These are phyloP conservation scores for Paguma larvata DNA, from an alignment of 2,797 vertebrate genomes.

Conservation along the genomic window DNA sequence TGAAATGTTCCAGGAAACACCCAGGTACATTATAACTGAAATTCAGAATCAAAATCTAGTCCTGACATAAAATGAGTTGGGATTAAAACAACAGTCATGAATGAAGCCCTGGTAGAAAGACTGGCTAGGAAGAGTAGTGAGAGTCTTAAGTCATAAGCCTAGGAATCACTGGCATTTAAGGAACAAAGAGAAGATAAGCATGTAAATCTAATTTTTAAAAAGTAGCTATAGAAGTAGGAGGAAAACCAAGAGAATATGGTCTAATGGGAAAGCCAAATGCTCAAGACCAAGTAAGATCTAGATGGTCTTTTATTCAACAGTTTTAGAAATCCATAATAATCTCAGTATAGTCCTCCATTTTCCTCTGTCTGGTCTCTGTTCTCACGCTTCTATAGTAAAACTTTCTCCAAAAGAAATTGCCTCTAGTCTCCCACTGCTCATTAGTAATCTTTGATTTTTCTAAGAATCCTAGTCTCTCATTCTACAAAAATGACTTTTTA, in stretches of 20 bases:
- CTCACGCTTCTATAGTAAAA: not conserved
- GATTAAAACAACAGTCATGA: not conserved
- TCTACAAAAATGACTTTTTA: not conserved
- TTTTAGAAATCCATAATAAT: not conserved
- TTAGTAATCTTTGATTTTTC: not conserved
- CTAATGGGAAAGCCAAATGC: not conserved
- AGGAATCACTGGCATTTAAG: not conserved
- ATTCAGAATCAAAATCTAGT: not conserved
- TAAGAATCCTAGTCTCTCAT: not conserved
- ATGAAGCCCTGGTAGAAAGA: not conserved
- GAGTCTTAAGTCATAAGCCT: not conserved
- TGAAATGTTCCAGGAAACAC: not conserved
- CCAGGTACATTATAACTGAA: not conserved
- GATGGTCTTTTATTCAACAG: not conserved
- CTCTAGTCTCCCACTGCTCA: not conserved
- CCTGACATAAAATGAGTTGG: not conserved
- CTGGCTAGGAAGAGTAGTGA: not conserved
- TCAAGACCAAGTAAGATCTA: not conserved
- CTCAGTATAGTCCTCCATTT: not conserved
- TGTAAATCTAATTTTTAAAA: not conserved
- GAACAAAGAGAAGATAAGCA: not conserved
- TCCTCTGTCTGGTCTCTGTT: not conserved
- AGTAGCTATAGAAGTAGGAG: not conserved
- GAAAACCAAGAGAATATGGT: not conserved
- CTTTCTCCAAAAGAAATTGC: not conserved